Evolutionary conservation across 2,797 vertebrate species (phyloP).

Genomic region (Chelidonichthys spinosus): DNA sequence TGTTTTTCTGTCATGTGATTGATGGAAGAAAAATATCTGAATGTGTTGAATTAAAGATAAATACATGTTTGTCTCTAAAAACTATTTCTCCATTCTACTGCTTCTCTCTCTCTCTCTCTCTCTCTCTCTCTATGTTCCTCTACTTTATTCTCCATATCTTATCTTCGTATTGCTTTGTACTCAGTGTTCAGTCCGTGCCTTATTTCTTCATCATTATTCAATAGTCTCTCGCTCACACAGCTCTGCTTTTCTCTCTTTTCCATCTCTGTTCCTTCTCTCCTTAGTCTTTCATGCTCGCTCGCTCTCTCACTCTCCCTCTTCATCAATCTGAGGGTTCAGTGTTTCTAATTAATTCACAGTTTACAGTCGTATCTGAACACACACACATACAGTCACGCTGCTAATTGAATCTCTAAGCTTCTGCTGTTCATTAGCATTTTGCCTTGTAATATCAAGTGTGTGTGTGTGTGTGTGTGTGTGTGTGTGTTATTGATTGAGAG

Average conservation of each 20-base stretch:
- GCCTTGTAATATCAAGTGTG: slow-evolving; percentile 53
- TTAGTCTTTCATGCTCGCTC: not conserved
- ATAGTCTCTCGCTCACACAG: not conserved
- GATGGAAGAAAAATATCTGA: not conserved
- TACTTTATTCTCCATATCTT: not conserved
- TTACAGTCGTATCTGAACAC: slow-evolving; percentile 43
- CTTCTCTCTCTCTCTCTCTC: not conserved
- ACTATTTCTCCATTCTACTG: not conserved
- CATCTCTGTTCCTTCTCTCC: not conserved
- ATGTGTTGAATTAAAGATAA: not conserved
- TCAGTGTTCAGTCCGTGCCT: not conserved
- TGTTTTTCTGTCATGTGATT: not conserved
- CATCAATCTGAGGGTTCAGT: slow-evolving; percentile 32
- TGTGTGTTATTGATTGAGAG: too few relatives aligned
- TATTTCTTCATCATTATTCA: not conserved
- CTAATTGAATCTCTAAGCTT: slow-evolving; percentile 72
- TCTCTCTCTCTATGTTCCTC: not conserved
- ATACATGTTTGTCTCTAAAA: not conserved
- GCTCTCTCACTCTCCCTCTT: not conserved
- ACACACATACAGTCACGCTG: slow-evolving; percentile 23
- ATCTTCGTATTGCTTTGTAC: not conserved
- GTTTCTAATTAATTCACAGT: slow-evolving; percentile 67
- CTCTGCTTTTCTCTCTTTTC: not conserved
- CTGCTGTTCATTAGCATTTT: slow-evolving; percentile 65
- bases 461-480: slow-evolving; percentile 10